Base-by-base conservation (phyloP, 35 echinoderm and acorn worm species). In the Eucidaris tribuloides region DNA sequence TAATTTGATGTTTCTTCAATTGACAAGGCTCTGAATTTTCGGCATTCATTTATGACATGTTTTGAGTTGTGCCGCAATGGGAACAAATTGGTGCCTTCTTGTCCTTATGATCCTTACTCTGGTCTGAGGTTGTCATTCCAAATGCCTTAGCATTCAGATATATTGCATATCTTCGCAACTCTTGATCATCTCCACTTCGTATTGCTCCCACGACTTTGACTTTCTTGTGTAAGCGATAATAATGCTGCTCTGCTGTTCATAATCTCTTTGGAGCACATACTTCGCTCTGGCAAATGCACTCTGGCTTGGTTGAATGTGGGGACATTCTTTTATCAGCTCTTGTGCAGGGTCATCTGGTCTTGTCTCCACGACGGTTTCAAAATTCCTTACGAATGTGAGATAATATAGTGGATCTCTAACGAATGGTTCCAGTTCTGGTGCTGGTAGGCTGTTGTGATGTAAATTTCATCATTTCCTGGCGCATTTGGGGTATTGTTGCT, bases 241-340 rank as follows among this genome's bases (percentile, higher is more conserved):
- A 5, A 89, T 68, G 1, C 48, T 82, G 41, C 39, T 29, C 4
- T 79, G 72, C 17, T 94, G 78, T 0, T 77, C 87, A 82, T 62
- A 89, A 32, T 89, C 72, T 71, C 33, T 41, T 17, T 57, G 85
- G 58, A 58, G 43, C 58, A 29, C 81, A 31, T 19, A 87, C 82
- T 81, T 86, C 78, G 23, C 82, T 77, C 56, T 35, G n/a, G n/a
- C n/a, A n/a, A n/a, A n/a, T n/a, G n/a, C n/a, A n/a, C n/a, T n/a
- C n/a, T n/a, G n/a, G n/a, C n/a, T n/a, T 71, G 7, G 86, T 89
- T 45, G 30, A 94, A 33, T 88, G 55, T 70, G 83, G 22, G n/a
- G 18, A 89, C 65, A 4, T 66, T 33, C 24, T 94, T 60, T n/a
- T 85, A 55, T 32, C 77, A 71, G 18, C 58, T 58, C 19, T n/a